Conservation (phyloP, 2,113 vertebrate genomes). For the Podilymbus podiceps region DNA sequence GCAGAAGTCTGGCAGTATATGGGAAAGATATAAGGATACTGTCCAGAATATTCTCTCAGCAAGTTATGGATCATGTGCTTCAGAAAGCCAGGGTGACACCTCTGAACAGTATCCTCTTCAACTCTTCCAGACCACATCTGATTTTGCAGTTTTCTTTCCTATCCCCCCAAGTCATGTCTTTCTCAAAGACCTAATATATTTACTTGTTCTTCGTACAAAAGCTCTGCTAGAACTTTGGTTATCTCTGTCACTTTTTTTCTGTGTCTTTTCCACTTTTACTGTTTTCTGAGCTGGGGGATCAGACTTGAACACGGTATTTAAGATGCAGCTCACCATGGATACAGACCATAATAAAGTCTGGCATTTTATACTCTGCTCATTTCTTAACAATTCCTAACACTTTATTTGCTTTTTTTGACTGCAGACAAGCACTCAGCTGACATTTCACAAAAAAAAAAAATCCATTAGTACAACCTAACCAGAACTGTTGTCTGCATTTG, state of each 20-base stretch:
- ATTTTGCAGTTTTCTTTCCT: background rate
- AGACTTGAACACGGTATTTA: background rate
- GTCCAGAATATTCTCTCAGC: background rate
- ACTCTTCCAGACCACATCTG: fast-evolving
- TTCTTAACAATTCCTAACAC: background rate
- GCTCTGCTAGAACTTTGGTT: background rate
- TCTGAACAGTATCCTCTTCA: background rate
- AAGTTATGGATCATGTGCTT: background rate
- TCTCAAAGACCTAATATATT: background rate
- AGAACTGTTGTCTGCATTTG: background rate
- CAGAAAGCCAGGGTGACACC: background rate
- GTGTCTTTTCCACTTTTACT: background rate
- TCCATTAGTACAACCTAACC: background rate
- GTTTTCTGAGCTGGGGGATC: background rate
- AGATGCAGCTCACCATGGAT: background rate
- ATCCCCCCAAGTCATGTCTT: background rate
- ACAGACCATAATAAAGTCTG: background rate
- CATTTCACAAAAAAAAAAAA: constrained; percentile 10
- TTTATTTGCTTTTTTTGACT: background rate
- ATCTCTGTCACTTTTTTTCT: background rate
- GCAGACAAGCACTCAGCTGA: background rate
- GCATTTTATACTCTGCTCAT: background rate
- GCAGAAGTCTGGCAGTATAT: background rate
- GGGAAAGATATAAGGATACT: background rate
- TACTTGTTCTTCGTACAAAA: background rate